phyloP scores from a whole-genome alignment of 2,113 vertebrate genomes.

The Parotia lawesii region DNA sequence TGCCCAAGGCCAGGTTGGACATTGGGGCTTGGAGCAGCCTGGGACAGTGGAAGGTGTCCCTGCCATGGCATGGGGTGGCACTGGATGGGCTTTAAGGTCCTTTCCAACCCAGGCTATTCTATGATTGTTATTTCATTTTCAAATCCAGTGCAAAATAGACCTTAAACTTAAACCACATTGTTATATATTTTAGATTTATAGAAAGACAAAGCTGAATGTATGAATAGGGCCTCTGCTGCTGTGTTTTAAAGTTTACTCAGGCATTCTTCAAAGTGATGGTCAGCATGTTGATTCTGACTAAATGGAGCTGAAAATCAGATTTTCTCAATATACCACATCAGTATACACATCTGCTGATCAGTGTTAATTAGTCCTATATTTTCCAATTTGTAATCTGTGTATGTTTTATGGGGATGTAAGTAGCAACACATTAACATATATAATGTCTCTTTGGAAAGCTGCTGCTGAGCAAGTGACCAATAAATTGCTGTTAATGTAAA shows the following conservation, averaged over 20 bases:
- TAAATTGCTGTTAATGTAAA: conserved; percentile 65
- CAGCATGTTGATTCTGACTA: conserved; percentile 32
- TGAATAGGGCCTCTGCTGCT: background rate
- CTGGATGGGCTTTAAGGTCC: rapidly evolving
- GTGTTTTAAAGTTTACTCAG: background rate
- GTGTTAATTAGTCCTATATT: conserved; percentile 66
- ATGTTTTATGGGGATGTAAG: conserved; percentile 57
- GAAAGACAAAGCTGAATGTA: conserved; percentile 16
- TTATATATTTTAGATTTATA: background rate
- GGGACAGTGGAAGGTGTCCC: background rate
- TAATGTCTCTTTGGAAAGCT: conserved; percentile 53
- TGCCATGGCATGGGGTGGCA: background rate
- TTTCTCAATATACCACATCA: conserved; percentile 21
- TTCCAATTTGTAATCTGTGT: conserved; percentile 56
- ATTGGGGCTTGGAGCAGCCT: background rate
- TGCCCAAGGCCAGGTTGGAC: background rate
- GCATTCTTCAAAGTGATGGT: conserved; percentile 18
- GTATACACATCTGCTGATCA: conserved; percentile 46
- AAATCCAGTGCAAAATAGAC: conserved; percentile 43
- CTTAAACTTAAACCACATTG: conserved; percentile 18
- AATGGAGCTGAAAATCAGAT: conserved; percentile 54
- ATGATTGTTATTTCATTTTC: background rate
- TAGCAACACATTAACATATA: conserved; percentile 20
- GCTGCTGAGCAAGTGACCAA: conserved; percentile 66
- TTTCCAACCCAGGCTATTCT: background rate